Conservation (phyloP, 2,113 vertebrate species). For the Neodon shergylaensis region DNA sequence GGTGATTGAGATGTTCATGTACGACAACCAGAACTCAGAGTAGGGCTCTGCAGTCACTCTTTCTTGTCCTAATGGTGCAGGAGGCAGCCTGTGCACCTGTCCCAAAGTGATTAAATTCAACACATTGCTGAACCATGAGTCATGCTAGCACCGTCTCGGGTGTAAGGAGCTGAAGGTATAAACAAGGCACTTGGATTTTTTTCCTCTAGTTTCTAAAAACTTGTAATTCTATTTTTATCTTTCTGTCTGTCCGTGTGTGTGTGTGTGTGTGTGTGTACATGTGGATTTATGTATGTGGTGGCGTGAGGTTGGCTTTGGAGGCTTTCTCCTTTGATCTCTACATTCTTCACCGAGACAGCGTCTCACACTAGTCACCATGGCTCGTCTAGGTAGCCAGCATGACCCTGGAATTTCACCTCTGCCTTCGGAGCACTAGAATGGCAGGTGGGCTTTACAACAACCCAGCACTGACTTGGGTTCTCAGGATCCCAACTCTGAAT, state of each 20-base stretch:
- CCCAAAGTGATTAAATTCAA: constrained; percentile 63
- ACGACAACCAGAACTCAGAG: background rate
- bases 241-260: background rate
- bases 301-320: background rate
- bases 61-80: background rate
- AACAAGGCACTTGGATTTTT: constrained; percentile 59
- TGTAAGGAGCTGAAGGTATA: constrained; percentile 56
- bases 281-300: background rate
- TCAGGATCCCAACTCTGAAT: background rate
- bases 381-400: background rate
- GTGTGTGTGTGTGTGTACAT: too few species aligned
- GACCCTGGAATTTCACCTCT: background rate
- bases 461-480: background rate
- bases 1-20: background rate
- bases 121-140: constrained; percentile 46
- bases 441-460: background rate
- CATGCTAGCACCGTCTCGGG: background rate
- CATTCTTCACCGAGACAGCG: too few species aligned
- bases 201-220: constrained; percentile 40
- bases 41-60: background rate
- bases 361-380: background rate
- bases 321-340: background rate
- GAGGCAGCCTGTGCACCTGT: constrained; percentile 44
- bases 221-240: background rate
- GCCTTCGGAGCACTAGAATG: background rate